phyloP scores from a whole-genome alignment of 2,888 invertebrate genomes.

The Brachyptera putata region DNA sequence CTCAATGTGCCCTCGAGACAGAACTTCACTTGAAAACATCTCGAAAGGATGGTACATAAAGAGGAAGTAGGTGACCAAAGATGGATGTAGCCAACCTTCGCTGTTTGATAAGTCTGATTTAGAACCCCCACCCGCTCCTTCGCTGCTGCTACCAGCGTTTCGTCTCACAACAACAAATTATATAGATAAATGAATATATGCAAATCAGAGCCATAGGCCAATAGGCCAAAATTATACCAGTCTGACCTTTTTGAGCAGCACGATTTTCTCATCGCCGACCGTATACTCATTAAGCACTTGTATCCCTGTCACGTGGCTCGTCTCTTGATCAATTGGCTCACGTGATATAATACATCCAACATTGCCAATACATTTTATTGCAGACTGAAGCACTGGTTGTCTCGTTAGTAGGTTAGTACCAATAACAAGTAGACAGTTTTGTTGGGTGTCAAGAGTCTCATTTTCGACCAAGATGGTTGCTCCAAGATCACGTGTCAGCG shows the following conservation, averaged over 20 bases:
- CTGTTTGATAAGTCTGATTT: too few species aligned
- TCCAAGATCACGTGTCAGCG: conserved; percentile 49
- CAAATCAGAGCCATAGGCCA: too few species aligned
- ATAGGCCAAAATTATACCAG: too few species aligned
- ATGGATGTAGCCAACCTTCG: too few species aligned
- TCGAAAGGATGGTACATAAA: too few species aligned
- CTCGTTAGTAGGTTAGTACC: conserved; percentile 53
- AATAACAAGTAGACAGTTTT: conserved; percentile 49
- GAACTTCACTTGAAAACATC: too few species aligned
- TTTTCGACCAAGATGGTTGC: conserved; percentile 54
- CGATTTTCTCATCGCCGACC: conserved; percentile 51
- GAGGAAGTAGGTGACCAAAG: too few species aligned
- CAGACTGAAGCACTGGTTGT: conserved; percentile 50
- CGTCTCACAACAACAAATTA: too few species aligned
- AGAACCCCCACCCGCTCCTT: too few species aligned
- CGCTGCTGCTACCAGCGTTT: too few species aligned
- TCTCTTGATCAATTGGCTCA: conserved; percentile 43
- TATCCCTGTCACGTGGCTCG: not conserved
- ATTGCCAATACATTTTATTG: conserved; percentile 50
- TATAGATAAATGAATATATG: too few species aligned
- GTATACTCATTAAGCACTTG: conserved; percentile 42
- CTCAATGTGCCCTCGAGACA: too few species aligned
- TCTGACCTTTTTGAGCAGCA: conserved; percentile 50
- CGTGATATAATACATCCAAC: conserved; percentile 59
- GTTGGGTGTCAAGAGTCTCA: conserved; percentile 53